These are phyloP conservation scores for Rhyacophila brunnea DNA, from an alignment of 1,140 invertebrate genomes.

Conservation along the genomic window DNA sequence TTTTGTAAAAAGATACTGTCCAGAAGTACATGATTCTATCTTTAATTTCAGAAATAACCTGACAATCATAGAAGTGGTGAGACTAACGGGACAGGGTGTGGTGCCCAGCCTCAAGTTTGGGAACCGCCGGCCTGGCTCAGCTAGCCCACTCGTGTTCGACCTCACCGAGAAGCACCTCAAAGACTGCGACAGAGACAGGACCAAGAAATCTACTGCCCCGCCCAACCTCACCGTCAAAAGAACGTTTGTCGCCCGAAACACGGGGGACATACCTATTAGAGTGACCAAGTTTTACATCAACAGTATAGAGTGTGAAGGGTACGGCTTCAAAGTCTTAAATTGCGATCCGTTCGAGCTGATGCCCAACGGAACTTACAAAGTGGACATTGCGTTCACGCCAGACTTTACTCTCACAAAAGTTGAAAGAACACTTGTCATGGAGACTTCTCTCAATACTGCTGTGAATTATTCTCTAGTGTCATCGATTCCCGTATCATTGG, in stretches of 20 bases:
- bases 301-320: slow-evolving; percentile 76
- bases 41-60: slow-evolving; percentile 82
- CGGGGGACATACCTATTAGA: slow-evolving; percentile 77
- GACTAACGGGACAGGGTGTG: slow-evolving; percentile 79
- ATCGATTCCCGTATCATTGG: slow-evolving; percentile 73
- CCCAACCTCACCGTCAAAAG: slow-evolving; percentile 78
- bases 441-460: slow-evolving; percentile 58
- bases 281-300: slow-evolving; percentile 77
- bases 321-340: slow-evolving; percentile 83
- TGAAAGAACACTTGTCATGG: slow-evolving; percentile 60
- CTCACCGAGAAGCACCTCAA: slow-evolving; percentile 79
- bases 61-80: slow-evolving; percentile 84
- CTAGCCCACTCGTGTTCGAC: slow-evolving; percentile 77
- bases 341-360: slow-evolving; percentile 78
- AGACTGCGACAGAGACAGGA: slow-evolving; percentile 71
- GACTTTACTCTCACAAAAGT: slow-evolving; percentile 88
- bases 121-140: slow-evolving; percentile 79
- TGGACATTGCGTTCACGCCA: slow-evolving; percentile 90
- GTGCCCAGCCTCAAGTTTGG: slow-evolving; percentile 86
- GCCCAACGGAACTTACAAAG: slow-evolving; percentile 80
- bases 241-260: slow-evolving; percentile 85
- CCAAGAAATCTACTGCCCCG: slow-evolving; percentile 34
- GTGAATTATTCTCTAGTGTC: slow-evolving; percentile 78
- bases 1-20: too few relatives aligned
- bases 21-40: not conserved